Conservation (phyloP, 2,113 vertebrate genomes). For the Callopanchax toddi region DNA sequence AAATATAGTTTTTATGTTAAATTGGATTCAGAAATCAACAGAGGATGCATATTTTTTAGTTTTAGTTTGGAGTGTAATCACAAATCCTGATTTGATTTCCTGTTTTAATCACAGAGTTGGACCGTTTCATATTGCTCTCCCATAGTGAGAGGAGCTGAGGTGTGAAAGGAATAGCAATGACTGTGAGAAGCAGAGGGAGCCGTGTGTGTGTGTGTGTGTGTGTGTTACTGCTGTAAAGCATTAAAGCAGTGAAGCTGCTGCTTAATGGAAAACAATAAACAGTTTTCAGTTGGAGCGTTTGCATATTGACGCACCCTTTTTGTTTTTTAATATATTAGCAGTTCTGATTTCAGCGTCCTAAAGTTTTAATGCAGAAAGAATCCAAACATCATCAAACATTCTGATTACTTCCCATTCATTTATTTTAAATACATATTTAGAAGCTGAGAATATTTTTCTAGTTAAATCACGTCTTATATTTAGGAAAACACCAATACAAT, state of each 20-base stretch:
- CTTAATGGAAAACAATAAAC: constrained; percentile 60
- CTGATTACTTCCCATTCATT: not conserved
- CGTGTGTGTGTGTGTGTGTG: constrained; percentile 38
- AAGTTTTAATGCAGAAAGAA: constrained; percentile 8
- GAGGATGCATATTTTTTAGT: constrained; percentile 10
- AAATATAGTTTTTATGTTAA: constrained; percentile 16
- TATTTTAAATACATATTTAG: not conserved
- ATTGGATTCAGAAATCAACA: constrained; percentile 14
- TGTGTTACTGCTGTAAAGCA: constrained; percentile 48
- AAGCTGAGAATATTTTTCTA: not conserved
- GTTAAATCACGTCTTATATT: too few relatives aligned
- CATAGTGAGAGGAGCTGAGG: constrained; percentile 54
- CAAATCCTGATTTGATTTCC: constrained; percentile 56
- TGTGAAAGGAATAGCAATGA: constrained; percentile 79
- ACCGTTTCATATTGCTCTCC: constrained; percentile 63
- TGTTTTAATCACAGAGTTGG: constrained; percentile 62
- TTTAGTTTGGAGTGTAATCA: constrained; percentile 41
- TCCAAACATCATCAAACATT: not conserved
- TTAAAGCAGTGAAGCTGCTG: constrained; percentile 43
- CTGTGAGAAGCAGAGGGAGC: constrained; percentile 40
- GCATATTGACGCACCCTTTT: constrained; percentile 27
- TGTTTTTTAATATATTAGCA: constrained; percentile 19
- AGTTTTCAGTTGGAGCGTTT: constrained; percentile 45
- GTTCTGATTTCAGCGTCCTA: constrained; percentile 8
- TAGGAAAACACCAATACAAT: too few relatives aligned